Base-by-base conservation (phyloP, 2,797 vertebrate genomes). In the Pteropus rufus region DNA sequence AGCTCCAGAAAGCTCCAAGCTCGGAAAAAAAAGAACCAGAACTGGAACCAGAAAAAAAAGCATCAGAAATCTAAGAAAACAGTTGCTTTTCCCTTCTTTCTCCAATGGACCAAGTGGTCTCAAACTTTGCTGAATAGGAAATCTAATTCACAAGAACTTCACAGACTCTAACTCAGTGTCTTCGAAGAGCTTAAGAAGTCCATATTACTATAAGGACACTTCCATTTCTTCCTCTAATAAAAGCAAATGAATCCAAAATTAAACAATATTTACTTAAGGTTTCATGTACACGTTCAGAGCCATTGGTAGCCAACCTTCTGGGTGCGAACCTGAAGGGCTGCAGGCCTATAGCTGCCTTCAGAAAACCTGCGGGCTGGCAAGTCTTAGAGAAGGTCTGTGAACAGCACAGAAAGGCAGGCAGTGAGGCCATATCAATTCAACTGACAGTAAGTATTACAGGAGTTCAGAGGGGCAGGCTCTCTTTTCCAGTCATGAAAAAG, bases 381-480 rank as follows among this genome's bases (percentile, higher is more conserved):
- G 24, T 9, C 14, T 70, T 18, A 46, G 41, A 76, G 10, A 1
- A 24, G 60, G 54, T 19, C 52, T 18, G 7, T 9, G 26, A 36
- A 26, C 23, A 72, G 34, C 67, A 58, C 3, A 23, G 6, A 7
- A 14, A 9, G 41, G 3, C 7, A 14, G 31, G 11, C 3, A 21
- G 52, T 5, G 10, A 39, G 26, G 10, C 11, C 49, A 15, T 3
- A 4, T 12, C 18, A 26, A 8, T 3, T 21, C 0, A 2, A 46
- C 6, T 19, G 36, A 34, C 1, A 23, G 2, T 1, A 31, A 10
- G 14, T 36, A 15, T 34, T 31, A 9, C 1, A 21, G 39, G 10
- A 41, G 12, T 56, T 73, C 24, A 26, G 54, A 69, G 41, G 49
- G 39, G 10, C 24, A 77, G 3, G 19, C 24, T 70, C 10, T 44